These are phyloP conservation scores for Aphelinus atriplicis DNA, from an alignment of 1,140 invertebrate genomes.

Conservation along the genomic window DNA sequence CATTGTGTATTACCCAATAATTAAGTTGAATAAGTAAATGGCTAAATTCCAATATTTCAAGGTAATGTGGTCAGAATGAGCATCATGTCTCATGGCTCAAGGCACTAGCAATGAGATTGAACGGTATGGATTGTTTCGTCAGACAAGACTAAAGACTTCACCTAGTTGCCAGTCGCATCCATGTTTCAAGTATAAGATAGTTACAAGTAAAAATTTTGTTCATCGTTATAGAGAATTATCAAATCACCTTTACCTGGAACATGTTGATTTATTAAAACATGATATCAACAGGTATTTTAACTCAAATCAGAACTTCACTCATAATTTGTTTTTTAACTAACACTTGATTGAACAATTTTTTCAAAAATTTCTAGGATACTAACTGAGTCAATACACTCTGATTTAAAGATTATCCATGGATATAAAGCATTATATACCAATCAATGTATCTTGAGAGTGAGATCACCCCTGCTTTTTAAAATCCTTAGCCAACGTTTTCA, in stretches of 20 bases:
- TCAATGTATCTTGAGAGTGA: constrained; percentile 60
- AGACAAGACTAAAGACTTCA: constrained; percentile 47
- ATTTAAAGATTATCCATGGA: constrained; percentile 63
- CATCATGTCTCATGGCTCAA: constrained; percentile 63
- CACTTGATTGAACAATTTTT: constrained; percentile 31
- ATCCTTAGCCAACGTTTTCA: constrained; percentile 55
- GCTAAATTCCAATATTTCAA: constrained; percentile 41
- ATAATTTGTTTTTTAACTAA: constrained; percentile 42
- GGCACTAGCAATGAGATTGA: constrained; percentile 52
- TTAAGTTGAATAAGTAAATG: too few species aligned
- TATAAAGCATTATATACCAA: constrained; percentile 60
- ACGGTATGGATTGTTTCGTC: constrained; percentile 59
- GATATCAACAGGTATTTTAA: constrained; percentile 57
- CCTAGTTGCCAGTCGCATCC: constrained; percentile 46
- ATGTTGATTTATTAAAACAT: constrained; percentile 51
- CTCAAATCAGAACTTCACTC: constrained; percentile 14
- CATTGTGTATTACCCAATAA: too few species aligned
- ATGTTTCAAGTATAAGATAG: constrained; percentile 42
- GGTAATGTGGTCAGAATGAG: constrained; percentile 54
- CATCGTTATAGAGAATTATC: constrained; percentile 48
- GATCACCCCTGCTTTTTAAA: constrained; percentile 61
- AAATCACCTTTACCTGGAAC: constrained; percentile 47
- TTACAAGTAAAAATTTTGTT: constrained; percentile 50
- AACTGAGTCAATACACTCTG: constrained; percentile 61
- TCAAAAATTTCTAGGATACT: constrained; percentile 62